Base-by-base conservation (phyloP, 1,140 invertebrate genomes). In the Ceratina japonica region DNA sequence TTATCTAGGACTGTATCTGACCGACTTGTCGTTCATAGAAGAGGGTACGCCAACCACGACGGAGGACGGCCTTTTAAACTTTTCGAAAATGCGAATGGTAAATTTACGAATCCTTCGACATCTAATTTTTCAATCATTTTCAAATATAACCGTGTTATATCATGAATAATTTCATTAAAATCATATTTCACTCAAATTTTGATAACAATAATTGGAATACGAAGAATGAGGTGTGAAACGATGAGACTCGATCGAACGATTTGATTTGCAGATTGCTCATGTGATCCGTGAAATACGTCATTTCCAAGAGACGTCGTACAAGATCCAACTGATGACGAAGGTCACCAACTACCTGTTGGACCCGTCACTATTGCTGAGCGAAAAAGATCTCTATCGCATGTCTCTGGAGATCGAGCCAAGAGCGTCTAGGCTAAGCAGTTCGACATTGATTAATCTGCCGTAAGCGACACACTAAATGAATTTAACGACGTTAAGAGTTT, bases 41-140 rank as follows among this genome's bases (percentile, higher is more conserved):
- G 98, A 99, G 93, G 97, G 97, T 27, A 98, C 97, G 15, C 96
- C 97, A 5, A 98, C 98, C 89, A 97, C 97, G 88, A 97, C 97
- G 0, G 97, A 97, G 10, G 97, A 98, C 78, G 95, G 96, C 68
- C 93, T 98, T n/a, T 94, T 98, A 24, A 98, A 99, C 89, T 99
- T 98, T 92, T 98, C 97, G 1, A 98, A 99, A 93, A 98, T 98
- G 97, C 94, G 97, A 94, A 98, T 98, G 97, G 97, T 98, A 56
- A 56, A 7, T 44, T 8, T 7, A 44, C 10, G 5, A 8, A 44
- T 10, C 37, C 1, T n/a, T n/a, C n/a, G n/a, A n/a, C 37, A 44
- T 0, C 0, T 44, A 7, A 10, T 44, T 44, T 44, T 44, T 8
- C 10, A n/a, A n/a, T n/a, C n/a, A n/a, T n/a, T n/a, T n/a, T n/a